Evolutionary conservation across 2,113 vertebrate species (phyloP).

Genomic region (Oplegnathus fasciatus): DNA sequence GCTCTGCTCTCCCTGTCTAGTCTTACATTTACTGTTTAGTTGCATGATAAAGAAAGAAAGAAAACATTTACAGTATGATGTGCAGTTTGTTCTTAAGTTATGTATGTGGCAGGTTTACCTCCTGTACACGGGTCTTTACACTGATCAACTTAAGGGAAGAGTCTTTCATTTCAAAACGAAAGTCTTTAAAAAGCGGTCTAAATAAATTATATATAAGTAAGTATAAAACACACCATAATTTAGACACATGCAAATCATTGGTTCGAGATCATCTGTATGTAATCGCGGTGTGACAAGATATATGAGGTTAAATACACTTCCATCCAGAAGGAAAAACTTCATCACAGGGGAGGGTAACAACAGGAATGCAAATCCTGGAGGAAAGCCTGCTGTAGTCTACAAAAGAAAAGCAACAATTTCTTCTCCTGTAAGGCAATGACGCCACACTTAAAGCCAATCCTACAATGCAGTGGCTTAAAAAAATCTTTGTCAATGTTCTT

Average conservation of each 20-base stretch:
- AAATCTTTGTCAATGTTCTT: not conserved
- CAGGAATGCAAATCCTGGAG: not conserved
- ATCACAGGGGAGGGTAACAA: not conserved
- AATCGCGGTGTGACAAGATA: not conserved
- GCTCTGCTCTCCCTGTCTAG: not conserved
- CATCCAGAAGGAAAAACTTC: not conserved
- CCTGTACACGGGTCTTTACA: too few relatives aligned
- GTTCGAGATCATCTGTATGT: not conserved
- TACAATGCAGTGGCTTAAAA: not conserved
- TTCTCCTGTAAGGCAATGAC: not conserved
- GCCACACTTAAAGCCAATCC: not conserved
- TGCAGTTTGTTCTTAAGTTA: not conserved
- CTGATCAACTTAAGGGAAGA: too few relatives aligned
- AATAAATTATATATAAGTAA: not conserved
- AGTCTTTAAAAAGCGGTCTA: too few relatives aligned
- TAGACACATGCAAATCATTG: not conserved
- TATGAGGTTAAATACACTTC: too few relatives aligned
- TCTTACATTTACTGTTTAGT: not conserved
- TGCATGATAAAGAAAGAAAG: not conserved
- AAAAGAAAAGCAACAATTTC: not conserved
- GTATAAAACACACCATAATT: not conserved
- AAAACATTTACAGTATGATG: not conserved
- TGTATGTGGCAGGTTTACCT: not conserved
- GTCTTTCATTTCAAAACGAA: too few relatives aligned
- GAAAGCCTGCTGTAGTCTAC: not conserved